Base-by-base conservation (phyloP, 2,113 vertebrate species). In the Rallus limicola region DNA sequence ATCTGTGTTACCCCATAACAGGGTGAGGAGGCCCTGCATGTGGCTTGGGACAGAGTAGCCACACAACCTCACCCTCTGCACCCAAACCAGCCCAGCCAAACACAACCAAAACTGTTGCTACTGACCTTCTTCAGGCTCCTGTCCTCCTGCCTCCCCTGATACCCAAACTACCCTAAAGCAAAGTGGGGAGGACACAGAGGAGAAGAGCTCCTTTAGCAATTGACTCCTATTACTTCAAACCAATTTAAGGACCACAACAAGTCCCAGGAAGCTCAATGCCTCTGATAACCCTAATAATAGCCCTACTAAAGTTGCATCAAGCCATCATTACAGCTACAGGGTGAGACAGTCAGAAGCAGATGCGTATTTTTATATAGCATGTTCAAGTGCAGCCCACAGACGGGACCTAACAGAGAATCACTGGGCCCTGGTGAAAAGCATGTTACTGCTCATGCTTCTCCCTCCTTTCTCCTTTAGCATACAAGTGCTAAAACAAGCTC, bases 21-120 rank as follows among this genome's bases (percentile, higher is more conserved):
- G 65, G 63, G 55, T 0, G 0, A 1, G 33, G 26, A 31, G 28
- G n/a, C 16, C 44, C 60, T 31, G 64, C 1, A 0, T 10, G 33
- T 31, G 28, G 71, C 38, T 90, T 28, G 46, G 48, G 82, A 46
- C 42, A 84, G n/a, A 83, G 58, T 52, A 76, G 50, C 26, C 80
- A 59, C 74, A 63, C 10, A 55, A 75, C 33, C 13, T 10, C 2
- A 23, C 26, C 42, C 48, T 13, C 14, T 60, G 34, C 1, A 0
- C 64, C 58, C 79, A 40, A 70, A 46, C 38, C n/a, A 63, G 29
- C 20, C 60, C 69, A 76, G 46, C 28, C 59, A 93, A 72, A 59
- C 29, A 34, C 53, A 62, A 34, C 9, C 34, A 62, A 82, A 72
- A 68, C 5, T 1, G 42, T 48, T 29, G 44, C 33, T 28, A 26